These are phyloP conservation scores for Camelus dromedarius DNA, from an alignment of 2,113 vertebrate genomes.

Conservation along the genomic window DNA sequence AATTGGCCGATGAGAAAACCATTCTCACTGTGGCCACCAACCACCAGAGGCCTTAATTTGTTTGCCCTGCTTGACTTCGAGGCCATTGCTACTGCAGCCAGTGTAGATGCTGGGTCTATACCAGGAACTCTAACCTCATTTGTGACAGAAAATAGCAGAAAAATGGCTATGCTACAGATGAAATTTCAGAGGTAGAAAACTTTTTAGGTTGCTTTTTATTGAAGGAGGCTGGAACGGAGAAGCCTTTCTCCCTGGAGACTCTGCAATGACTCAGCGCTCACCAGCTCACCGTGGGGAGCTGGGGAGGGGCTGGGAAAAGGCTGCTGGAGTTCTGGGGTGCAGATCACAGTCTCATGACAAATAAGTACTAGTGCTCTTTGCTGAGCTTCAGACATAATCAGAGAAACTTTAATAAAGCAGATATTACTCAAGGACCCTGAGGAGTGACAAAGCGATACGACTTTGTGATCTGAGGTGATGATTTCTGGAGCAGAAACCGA, in stretches of 20 bases:
- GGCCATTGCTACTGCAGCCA: not conserved
- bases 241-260: not conserved
- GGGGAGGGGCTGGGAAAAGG: not conserved
- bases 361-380: not conserved
- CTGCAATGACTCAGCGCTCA: not conserved
- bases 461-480: not conserved
- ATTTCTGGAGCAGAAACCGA: not conserved
- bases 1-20: not conserved
- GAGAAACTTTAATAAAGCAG: not conserved
- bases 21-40: accelerated
- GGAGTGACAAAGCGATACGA: not conserved
- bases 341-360: too few relatives aligned
- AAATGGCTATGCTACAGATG: not conserved
- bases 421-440: not conserved
- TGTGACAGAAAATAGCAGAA: not conserved
- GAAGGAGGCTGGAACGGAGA: not conserved
- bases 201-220: not conserved
- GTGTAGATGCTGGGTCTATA: accelerated
- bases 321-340: not conserved
- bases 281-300: not conserved
- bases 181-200: not conserved
- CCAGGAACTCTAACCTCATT: not conserved
- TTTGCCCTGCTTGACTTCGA: accelerated
- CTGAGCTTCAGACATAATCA: not conserved
- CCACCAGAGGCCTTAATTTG: too few relatives aligned